phyloP scores from a whole-genome alignment of 2,113 vertebrate genomes.

The Phoxinus phoxinus region DNA sequence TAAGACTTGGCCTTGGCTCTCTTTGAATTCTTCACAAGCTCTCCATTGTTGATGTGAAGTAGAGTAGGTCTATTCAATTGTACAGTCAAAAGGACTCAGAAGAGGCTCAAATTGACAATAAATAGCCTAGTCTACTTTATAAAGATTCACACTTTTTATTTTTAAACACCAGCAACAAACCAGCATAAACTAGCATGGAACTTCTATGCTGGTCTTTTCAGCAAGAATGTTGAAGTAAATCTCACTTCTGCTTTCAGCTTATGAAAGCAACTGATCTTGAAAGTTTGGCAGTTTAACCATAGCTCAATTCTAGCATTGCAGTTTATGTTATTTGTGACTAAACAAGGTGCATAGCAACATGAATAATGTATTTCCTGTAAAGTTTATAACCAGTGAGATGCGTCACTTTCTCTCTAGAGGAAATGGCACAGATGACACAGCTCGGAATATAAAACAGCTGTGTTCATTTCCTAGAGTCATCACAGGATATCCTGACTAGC shows the following conservation, averaged over 20 bases:
- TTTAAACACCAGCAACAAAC: background rate
- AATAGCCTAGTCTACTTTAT: background rate
- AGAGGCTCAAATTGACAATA: background rate
- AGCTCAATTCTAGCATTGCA: background rate
- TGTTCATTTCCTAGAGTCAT: slow-evolving; percentile 67
- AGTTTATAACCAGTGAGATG: slow-evolving; percentile 47
- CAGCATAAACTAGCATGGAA: background rate
- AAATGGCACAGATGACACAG: slow-evolving; percentile 56
- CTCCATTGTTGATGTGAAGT: background rate
- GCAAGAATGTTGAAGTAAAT: background rate
- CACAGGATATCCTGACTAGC: slow-evolving; percentile 66
- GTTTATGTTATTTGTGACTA: background rate
- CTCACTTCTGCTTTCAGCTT: background rate
- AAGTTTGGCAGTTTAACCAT: background rate
- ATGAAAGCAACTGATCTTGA: background rate
- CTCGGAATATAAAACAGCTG: slow-evolving; percentile 66
- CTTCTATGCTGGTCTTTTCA: background rate
- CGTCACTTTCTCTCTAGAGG: slow-evolving; percentile 55
- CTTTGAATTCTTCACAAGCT: slow-evolving; percentile 8
- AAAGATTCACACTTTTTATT: too few species aligned
- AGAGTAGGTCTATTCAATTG: background rate
- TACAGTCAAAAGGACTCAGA: background rate
- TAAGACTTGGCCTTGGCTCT: background rate
- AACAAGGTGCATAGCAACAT: slow-evolving; percentile 20
- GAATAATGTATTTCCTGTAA: slow-evolving; percentile 53